Percentiles rank a stretch among this genome's conserved stretches.
Evolutionary conservation across 2,797 vertebrate genomes (phyloP).

Genomic region (Tokudaia tokunoshimensis): DNA sequence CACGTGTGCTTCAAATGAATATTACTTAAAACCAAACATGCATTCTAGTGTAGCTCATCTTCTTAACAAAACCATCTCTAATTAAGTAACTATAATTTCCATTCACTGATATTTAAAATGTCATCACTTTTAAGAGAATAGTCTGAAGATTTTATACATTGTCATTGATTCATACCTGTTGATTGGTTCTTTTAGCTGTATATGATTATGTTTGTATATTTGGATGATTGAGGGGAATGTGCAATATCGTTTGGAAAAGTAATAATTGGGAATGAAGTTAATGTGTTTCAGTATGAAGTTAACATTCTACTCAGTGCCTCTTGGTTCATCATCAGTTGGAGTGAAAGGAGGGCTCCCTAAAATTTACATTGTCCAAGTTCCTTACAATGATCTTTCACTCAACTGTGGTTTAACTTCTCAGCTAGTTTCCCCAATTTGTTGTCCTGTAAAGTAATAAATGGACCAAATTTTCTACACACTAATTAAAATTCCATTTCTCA

Average conservation of each 20-base stretch:
- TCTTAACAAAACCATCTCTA: background rate
- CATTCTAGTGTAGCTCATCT: constrained; percentile 37
- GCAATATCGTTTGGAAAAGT: constrained; percentile 45
- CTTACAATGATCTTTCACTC: constrained; percentile 32
- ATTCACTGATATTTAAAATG: constrained; percentile 25
- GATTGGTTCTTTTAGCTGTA: background rate
- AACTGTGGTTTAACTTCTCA: constrained; percentile 79
- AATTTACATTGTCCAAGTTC: constrained; percentile 41
- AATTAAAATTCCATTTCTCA: constrained; percentile 94
- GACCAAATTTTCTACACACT: constrained; percentile 87
- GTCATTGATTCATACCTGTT: background rate
- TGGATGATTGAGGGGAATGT: background rate
- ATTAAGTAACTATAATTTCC: constrained; percentile 48
- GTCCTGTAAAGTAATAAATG: constrained; percentile 88
- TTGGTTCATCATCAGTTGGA: constrained; percentile 39
- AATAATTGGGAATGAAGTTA: constrained; percentile 28
- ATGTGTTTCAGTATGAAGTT: constrained; percentile 51
- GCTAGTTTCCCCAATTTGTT: constrained; percentile 88
- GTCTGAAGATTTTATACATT: background rate
- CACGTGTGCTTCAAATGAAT: constrained; percentile 39
- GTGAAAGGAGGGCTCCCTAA: constrained; percentile 24
- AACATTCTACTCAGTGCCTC: constrained; percentile 28
- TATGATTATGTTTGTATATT: background rate
- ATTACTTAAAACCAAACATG: constrained; percentile 57
- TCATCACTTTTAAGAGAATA: background rate